Evolutionary conservation across 2,113 vertebrate species (phyloP), one percentile per base, ranked within the genome.

Genomic region (Delphinus delphis): DNA sequence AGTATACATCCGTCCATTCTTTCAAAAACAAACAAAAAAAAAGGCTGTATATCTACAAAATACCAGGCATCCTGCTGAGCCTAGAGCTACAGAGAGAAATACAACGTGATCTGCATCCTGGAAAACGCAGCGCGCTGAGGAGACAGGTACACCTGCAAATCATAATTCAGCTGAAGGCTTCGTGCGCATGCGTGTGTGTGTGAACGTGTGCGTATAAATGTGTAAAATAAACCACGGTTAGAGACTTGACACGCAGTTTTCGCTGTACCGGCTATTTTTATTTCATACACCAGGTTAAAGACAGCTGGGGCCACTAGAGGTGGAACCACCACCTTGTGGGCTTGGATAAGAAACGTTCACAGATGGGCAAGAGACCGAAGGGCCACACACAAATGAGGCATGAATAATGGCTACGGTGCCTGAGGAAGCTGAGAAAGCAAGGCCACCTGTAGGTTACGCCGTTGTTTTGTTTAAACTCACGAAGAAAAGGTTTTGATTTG

Each of bases 71-170:
- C 33, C 63, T 53, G 13, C 26, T 38, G 21, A 28, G 8, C n/a
- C n/a, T 21, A 10, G 70, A 65, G 36, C 31, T 41, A 15, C 60
- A 58, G 80, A 28, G 76, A 94, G 38, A 62, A 70, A 65, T 0
- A 38, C 14, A 60, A 31, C 6, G 2, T 6, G 23, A 31, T 53
- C 25, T 31, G 26, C 0, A 0, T 33, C 36, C 26, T 47, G 10
- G 62, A 44, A 76, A 68, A 36, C 0, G 7, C 53, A 55, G n/a
- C 1, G 2, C 9, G 12, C 9, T 21, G 2, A 1, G 6, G 25
- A 58, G 31, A 44, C n/a, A 36, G 28, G 2, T 53, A 15, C 14
- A 11, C 4, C 28, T 18, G 41, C 74, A 93, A 36, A 67, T 28
- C 38, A 20, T 5, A 50, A 62, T 25, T 70, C 41, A 23, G 20